Conservation (phyloP, 37 sponge, comb jelly and placozoan species). For the Hexactinellida sp. region DNA sequence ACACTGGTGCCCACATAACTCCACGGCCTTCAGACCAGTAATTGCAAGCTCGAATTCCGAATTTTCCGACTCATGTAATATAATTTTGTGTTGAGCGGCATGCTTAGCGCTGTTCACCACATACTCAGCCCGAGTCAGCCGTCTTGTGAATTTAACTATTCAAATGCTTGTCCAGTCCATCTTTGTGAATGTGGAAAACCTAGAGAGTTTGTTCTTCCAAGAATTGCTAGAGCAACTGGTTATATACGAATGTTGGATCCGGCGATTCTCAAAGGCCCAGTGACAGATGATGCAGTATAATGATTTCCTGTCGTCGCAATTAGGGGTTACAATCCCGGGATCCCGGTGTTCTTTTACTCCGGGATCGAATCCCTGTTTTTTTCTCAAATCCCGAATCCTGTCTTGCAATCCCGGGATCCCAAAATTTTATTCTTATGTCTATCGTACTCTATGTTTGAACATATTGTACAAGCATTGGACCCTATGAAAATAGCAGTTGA, state of each 20-base stretch:
- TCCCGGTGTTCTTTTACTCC: too few species aligned
- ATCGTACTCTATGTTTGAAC: too few species aligned
- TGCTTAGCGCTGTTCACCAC: background rate
- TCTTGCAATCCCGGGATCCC: too few species aligned
- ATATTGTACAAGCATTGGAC: too few species aligned
- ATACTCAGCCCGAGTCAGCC: conserved; percentile 16
- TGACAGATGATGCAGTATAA: conserved; percentile 14
- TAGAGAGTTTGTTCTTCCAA: conserved; percentile 12
- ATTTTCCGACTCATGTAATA: too few species aligned
- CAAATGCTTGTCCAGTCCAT: conserved; percentile 11
- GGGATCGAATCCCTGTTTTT: too few species aligned
- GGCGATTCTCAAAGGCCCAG: conserved; percentile 16
- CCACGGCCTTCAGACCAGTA: background rate
- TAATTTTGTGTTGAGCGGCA: conserved; percentile 5
- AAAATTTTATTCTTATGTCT: too few species aligned
- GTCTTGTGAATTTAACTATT: conserved; percentile 11
- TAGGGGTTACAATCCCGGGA: too few species aligned
- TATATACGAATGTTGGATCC: conserved; percentile 6
- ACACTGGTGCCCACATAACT: conserved; percentile 16
- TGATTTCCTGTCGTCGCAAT: background rate
- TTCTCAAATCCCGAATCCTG: too few species aligned
- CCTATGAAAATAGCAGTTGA: too few species aligned
- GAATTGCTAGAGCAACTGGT: conserved; percentile 8
- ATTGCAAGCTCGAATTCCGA: too few species aligned
- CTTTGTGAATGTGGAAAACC: conserved; percentile 14